phyloP scores from a whole-genome alignment of 2,113 vertebrate genomes.

The Alosa alosa region DNA sequence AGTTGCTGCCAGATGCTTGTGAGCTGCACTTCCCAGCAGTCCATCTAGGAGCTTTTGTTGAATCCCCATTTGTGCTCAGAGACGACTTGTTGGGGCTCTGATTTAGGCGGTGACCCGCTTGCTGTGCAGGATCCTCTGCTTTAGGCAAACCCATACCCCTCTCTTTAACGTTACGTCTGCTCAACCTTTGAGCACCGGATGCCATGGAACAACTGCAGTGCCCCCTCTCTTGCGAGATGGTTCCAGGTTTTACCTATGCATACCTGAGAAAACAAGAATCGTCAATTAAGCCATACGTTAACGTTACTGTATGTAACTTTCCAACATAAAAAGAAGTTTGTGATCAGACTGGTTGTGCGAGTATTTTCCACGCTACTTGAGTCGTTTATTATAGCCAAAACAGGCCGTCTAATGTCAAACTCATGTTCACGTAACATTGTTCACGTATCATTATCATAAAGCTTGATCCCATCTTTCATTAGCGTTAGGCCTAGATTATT shows the following conservation, averaged over 20 bases:
- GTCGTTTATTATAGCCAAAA: not conserved
- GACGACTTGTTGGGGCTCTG: slow-evolving; percentile 24
- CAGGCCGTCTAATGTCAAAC: not conserved
- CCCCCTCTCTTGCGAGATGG: not conserved
- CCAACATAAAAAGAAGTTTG: not conserved
- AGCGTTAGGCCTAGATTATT: not conserved
- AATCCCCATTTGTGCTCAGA: not conserved
- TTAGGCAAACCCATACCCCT: slow-evolving; percentile 38
- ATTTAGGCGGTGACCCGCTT: not conserved
- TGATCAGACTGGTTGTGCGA: not conserved
- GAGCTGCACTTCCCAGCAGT: not conserved
- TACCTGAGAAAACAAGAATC: not conserved
- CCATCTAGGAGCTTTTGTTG: not conserved
- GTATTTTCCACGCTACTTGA: not conserved
- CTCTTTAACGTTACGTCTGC: not conserved
- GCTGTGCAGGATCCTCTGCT: not conserved
- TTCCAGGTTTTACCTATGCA: not conserved
- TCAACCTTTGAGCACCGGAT: slow-evolving; percentile 33
- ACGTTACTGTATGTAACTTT: not conserved
- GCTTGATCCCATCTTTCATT: not conserved
- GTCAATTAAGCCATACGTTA: not conserved
- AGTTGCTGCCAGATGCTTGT: not conserved
- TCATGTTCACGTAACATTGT: not conserved
- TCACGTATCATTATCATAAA: too few species aligned
- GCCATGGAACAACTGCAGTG: slow-evolving; percentile 40